phyloP scores from a whole-genome alignment of 2,797 vertebrate species.

The Poeciliopsis infans region DNA sequence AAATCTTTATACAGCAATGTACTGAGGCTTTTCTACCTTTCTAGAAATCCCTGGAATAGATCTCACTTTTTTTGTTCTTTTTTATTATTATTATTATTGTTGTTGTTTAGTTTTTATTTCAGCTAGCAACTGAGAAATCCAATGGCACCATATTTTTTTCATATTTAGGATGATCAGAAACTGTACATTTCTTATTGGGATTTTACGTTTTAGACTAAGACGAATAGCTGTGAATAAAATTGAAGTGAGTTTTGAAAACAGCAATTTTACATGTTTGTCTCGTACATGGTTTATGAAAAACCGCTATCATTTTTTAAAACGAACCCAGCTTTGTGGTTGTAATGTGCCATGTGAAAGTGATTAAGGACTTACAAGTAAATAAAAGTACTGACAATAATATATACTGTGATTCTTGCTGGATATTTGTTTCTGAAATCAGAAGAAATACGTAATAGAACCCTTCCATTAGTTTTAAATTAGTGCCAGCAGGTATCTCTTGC shows the following conservation, averaged over 20 bases:
- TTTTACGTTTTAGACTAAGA: not conserved
- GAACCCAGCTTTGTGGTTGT: not conserved
- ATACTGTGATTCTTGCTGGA: not conserved
- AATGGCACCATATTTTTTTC: not conserved
- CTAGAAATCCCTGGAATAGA: not conserved
- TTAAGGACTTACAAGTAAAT: not conserved
- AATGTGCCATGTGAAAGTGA: not conserved
- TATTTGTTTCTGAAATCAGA: not conserved
- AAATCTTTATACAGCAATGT: not conserved
- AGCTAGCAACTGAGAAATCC: not conserved
- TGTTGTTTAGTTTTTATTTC: not conserved
- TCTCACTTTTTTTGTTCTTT: not conserved
- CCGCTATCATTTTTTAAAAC: not conserved
- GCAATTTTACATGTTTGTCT: not conserved
- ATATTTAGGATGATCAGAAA: not conserved
- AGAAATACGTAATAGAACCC: not conserved
- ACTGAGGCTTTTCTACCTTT: not conserved
- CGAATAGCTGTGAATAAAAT: not conserved
- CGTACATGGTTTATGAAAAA: not conserved
- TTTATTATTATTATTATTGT: not conserved
- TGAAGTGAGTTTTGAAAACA: not conserved
- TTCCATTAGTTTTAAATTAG: conserved; percentile 10
- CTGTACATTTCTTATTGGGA: not conserved
- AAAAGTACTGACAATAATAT: not conserved
- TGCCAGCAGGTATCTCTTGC: conserved; percentile 9